Conservation (phyloP, 2,113 vertebrate genomes). For the Dasypus novemcinctus region DNA sequence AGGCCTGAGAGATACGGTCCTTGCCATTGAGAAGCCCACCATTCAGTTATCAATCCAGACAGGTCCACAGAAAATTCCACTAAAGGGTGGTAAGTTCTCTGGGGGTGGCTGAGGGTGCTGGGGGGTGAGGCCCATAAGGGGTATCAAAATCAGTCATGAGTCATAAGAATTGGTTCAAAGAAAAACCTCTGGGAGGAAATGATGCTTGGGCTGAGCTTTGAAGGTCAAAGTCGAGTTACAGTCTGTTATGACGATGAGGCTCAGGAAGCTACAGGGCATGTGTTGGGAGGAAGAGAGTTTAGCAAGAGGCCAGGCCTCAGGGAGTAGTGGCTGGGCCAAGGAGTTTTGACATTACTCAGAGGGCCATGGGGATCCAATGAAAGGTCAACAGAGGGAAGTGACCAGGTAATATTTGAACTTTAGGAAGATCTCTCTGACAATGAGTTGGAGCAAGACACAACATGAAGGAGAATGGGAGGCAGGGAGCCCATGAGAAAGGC, state of each 20-base stretch:
- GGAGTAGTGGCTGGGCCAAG: rapidly evolving
- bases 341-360: background rate
- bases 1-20: background rate
- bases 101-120: background rate
- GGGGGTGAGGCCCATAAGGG: too few species aligned
- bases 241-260: background rate
- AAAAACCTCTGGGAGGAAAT: background rate
- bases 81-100: rapidly evolving
- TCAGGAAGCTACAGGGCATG: background rate
- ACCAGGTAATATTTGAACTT: background rate
- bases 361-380: rapidly evolving
- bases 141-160: background rate
- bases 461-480: background rate
- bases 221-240: background rate
- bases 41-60: background rate
- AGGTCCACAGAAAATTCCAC: too few species aligned
- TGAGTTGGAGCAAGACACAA: background rate
- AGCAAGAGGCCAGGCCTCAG: too few species aligned
- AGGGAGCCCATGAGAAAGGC: background rate
- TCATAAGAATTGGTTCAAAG: background rate
- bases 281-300: background rate
- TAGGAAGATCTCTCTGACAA: background rate
- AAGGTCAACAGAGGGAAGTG: background rate
- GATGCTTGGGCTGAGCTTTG: background rate
- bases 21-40: background rate